Percentiles rank a stretch among this genome's conserved stretches.
Evolutionary conservation across 2,797 vertebrate species (phyloP).

Genomic region (Sebastes taczanowskii): DNA sequence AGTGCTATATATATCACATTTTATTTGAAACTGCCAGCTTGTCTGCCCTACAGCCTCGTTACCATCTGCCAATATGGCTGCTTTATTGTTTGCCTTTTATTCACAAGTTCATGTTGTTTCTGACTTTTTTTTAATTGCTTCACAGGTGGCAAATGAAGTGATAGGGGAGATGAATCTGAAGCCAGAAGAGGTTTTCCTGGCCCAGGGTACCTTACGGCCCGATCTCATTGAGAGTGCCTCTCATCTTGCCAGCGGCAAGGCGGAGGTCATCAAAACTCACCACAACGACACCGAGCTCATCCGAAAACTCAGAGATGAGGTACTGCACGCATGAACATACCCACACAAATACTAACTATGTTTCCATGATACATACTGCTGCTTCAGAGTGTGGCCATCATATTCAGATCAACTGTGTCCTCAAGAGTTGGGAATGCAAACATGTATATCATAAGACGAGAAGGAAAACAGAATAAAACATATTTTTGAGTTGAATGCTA

Average conservation of each 20-base stretch:
- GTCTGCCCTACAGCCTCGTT: background rate
- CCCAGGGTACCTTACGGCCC: slow-evolving; percentile 95
- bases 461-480: background rate
- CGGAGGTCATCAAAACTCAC: slow-evolving; percentile 98
- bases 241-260: slow-evolving; percentile 93
- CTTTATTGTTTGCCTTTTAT: background rate
- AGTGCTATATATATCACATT: background rate
- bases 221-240: slow-evolving; percentile 99
- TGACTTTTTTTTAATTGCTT: slow-evolving; percentile 7
- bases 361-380: background rate
- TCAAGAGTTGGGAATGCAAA: background rate
- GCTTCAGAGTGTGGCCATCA: background rate
- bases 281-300: slow-evolving; percentile 99
- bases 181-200: slow-evolving; percentile 95
- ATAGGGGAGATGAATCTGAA: slow-evolving; percentile 98
- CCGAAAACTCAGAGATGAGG: slow-evolving; percentile 96
- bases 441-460: background rate
- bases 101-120: background rate
- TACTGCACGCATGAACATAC: slow-evolving; percentile 37
- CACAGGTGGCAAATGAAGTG: slow-evolving; percentile 96
- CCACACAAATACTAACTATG: background rate
- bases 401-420: background rate
- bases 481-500: background rate
- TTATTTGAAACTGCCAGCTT: background rate
- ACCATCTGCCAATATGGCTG: background rate